A percentile compares a stretch with the other conserved stretches of the same genome.
Evolutionary conservation across 2,888 invertebrate species (phyloP).

Genomic region (Ptychoptera albimana): DNA sequence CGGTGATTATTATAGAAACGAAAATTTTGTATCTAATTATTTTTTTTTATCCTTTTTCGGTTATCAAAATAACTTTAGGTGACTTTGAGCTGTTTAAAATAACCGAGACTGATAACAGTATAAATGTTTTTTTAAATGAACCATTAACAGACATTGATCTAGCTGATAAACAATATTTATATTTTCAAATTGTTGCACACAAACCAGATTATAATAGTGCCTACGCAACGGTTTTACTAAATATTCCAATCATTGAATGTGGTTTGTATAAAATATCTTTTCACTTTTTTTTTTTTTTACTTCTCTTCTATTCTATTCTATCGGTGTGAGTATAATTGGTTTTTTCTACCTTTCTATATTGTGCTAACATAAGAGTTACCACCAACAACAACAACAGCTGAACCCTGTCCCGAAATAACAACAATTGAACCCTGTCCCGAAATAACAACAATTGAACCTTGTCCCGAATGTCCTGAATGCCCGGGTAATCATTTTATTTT

Average conservation of each 20-base stretch:
- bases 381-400: too few relatives aligned
- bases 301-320: too few relatives aligned
- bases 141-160: slow-evolving; percentile 9
- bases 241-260: slow-evolving; percentile 5
- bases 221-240: slow-evolving; percentile 11
- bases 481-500: too few relatives aligned
- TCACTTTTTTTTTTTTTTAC: too few relatives aligned
- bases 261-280: background rate
- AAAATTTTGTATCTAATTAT: background rate
- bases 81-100: background rate
- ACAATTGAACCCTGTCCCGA: too few relatives aligned
- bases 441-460: too few relatives aligned
- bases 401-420: too few relatives aligned
- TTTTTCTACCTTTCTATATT: too few relatives aligned
- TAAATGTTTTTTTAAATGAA: slow-evolving; percentile 8
- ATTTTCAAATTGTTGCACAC: slow-evolving; percentile 12
- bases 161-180: slow-evolving; percentile 7
- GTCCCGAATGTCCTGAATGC: too few relatives aligned
- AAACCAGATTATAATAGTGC: slow-evolving; percentile 10
- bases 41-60: background rate
- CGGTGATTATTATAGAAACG: slow-evolving; percentile 11
- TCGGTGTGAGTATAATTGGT: too few relatives aligned
- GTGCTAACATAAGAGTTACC: too few relatives aligned
- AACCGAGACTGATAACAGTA: slow-evolving; percentile 6
- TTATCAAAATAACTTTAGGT: background rate